Evolutionary conservation across 1,140 invertebrate species (phyloP).

Genomic region (Anoplophora glabripennis): DNA sequence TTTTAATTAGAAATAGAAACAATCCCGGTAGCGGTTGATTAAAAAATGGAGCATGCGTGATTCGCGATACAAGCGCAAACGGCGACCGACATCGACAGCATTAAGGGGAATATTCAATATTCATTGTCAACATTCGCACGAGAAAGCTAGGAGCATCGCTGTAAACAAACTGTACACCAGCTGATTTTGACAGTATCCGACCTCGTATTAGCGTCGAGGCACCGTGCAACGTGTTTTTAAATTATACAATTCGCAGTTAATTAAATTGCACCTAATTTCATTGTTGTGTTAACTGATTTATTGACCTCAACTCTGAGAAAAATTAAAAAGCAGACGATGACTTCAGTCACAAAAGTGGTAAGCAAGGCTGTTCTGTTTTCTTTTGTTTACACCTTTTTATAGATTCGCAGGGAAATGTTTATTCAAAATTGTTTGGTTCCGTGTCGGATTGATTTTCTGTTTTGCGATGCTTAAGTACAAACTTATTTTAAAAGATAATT

Average conservation of each 20-base stretch:
- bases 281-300: background rate
- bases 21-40: background rate
- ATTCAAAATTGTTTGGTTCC: background rate
- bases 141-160: background rate
- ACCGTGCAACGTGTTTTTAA: background rate
- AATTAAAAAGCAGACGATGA: slow-evolving; percentile 9
- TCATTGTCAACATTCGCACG: background rate
- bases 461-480: too few species aligned
- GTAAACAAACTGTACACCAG: background rate
- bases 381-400: background rate
- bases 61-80: background rate
- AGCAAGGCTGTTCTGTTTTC: background rate
- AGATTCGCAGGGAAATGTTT: background rate
- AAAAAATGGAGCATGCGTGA: background rate
- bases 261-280: background rate
- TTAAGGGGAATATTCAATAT: background rate
- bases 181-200: slow-evolving; percentile 14
- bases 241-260: background rate
- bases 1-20: background rate
- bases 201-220: background rate
- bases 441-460: background rate
- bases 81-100: background rate
- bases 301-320: background rate
- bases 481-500: too few species aligned
- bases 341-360: slow-evolving; percentile 20